These are phyloP conservation scores for Tapera naevia DNA, from an alignment of 2,797 vertebrate species.

Conservation along the genomic window DNA sequence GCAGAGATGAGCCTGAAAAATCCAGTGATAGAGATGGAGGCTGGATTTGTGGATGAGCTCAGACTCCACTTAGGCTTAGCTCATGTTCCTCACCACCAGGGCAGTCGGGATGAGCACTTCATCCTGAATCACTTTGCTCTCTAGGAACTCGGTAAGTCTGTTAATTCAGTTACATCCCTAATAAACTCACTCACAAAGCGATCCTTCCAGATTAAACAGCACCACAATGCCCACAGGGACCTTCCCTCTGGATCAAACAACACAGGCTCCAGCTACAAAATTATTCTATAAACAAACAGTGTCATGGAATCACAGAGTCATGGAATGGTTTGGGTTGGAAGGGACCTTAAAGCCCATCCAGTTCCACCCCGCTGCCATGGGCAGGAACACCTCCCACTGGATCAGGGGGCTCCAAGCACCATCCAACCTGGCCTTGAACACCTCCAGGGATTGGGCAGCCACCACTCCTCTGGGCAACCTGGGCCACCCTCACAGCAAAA, in stretches of 20 bases:
- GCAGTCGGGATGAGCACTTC: neutral
- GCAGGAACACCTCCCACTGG: no score
- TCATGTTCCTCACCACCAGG: neutral
- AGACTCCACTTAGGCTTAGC: neutral
- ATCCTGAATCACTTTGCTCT: neutral
- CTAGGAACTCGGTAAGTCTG: neutral
- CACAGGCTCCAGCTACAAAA: accelerated
- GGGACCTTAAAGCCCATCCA: no score
- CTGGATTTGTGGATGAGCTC: neutral
- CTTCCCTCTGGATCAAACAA: neutral
- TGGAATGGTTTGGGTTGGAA: no score
- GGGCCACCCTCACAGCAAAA: no score
- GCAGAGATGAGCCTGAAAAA: neutral
- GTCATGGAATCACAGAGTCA: no score
- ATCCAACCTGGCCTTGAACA: no score
- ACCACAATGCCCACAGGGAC: accelerated
- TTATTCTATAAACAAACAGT: neutral
- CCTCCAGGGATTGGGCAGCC: no score
- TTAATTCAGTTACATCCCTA: neutral
- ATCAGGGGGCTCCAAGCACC: no score
- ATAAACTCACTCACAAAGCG: neutral
- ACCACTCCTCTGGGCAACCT: no score
- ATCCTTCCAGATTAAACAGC: neutral
- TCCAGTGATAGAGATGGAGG: neutral
- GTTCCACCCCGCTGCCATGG: no score